Percentiles rank a stretch among this genome's conserved stretches.
These are phyloP conservation scores for Apogon hyalosoma DNA, from an alignment of 2,797 vertebrate species.

Conservation along the genomic window DNA sequence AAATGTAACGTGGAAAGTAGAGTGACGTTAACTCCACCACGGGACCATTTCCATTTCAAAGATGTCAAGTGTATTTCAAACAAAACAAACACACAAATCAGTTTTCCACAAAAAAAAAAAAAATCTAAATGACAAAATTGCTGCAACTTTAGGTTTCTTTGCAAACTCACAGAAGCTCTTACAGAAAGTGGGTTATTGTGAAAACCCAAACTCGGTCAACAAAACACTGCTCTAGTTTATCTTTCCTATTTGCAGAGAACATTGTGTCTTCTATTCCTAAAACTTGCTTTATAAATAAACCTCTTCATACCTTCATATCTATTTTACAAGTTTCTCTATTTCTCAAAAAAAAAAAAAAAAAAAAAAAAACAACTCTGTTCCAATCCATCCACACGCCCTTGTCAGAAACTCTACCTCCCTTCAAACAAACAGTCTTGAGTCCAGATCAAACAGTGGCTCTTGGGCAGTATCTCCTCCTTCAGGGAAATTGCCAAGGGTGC, in stretches of 20 bases:
- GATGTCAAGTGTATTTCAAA: constrained; percentile 12
- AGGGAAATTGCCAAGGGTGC: constrained; percentile 55
- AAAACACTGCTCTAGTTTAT: constrained; percentile 7
- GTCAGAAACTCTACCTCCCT: constrained; percentile 60
- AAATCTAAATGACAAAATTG: not conserved
- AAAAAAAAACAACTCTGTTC: constrained; percentile 12
- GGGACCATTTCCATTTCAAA: not conserved
- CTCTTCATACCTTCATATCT: not conserved
- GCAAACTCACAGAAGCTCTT: constrained; percentile 12
- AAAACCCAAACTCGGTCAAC: constrained; percentile 12
- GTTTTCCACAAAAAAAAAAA: not conserved
- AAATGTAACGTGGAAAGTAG: too few relatives aligned
- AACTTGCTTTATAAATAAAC: constrained; percentile 24
- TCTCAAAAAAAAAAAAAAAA: constrained; percentile 22
- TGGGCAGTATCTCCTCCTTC: constrained; percentile 50
- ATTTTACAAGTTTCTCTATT: not conserved
- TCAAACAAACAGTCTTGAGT: constrained; percentile 67
- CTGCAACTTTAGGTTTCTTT: not conserved
- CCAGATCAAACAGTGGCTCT: constrained; percentile 68
- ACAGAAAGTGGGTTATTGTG: not conserved
- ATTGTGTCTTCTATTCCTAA: constrained; percentile 13
- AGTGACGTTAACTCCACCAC: constrained; percentile 8
- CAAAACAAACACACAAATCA: constrained; percentile 2
- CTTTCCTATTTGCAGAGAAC: constrained; percentile 2
- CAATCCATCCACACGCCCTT: constrained; percentile 27